Evolutionary conservation across 1,140 invertebrate species (phyloP).

Genomic region (Calycopis cecrops): DNA sequence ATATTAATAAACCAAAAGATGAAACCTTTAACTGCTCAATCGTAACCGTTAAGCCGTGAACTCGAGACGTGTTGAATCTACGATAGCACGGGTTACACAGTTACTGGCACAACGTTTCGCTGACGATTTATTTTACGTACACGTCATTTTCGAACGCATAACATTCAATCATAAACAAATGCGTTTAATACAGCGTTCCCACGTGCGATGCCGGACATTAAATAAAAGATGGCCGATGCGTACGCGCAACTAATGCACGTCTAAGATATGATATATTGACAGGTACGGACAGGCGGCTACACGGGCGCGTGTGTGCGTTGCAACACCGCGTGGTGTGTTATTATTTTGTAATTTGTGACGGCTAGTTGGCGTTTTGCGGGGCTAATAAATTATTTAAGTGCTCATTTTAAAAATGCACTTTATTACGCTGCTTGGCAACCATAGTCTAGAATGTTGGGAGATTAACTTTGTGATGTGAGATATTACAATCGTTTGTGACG

Average conservation of each 20-base stretch:
- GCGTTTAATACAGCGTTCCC: constrained; percentile 30
- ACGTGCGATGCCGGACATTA: constrained; percentile 39
- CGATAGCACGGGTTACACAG: constrained; percentile 13
- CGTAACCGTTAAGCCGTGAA: constrained; percentile 7
- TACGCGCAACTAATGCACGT: constrained; percentile 52
- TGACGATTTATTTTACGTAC: constrained; percentile 17
- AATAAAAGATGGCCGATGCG: constrained; percentile 51
- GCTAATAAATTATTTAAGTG: constrained; percentile 30
- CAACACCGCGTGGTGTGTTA: constrained; percentile 34
- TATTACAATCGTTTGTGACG: too few species aligned
- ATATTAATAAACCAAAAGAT: too few species aligned
- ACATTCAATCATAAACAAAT: constrained; percentile 28
- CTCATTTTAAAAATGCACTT: constrained; percentile 25
- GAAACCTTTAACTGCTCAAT: too few species aligned
- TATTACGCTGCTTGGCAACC: too few species aligned
- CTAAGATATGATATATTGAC: constrained; percentile 63
- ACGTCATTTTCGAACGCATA: constrained; percentile 27
- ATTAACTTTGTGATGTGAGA: too few species aligned
- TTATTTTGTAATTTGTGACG: constrained; percentile 58
- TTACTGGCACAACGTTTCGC: constrained; percentile 10
- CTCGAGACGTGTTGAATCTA: neutral
- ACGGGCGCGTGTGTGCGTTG: constrained; percentile 10
- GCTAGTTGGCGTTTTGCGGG: constrained; percentile 28
- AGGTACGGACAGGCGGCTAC: constrained; percentile 31
- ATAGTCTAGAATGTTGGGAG: too few species aligned